Conservation (phyloP, 2,797 vertebrate genomes). For the Takifugu ocellatus region DNA sequence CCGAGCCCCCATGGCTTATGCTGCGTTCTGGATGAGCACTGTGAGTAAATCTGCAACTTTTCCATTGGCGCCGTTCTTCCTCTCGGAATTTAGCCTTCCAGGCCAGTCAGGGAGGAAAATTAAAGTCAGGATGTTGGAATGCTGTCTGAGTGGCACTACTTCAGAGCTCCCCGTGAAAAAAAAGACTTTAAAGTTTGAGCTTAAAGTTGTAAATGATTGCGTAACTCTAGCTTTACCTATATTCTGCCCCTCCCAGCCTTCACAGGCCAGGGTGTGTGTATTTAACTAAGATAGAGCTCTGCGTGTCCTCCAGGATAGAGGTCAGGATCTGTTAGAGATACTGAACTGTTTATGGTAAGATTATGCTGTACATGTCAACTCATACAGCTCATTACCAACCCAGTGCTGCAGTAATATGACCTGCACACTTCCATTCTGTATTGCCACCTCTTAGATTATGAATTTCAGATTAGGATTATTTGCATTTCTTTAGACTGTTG, state of each 20-base stretch:
- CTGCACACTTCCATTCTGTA: neutral
- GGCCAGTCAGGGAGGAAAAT: no score
- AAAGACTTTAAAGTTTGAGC: no score
- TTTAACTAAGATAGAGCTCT: slow-evolving; percentile 4
- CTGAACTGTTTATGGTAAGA: no score
- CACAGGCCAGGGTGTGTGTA: slow-evolving; percentile 34
- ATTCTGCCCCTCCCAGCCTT: slow-evolving; percentile 15
- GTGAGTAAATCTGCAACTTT: slow-evolving; percentile 63
- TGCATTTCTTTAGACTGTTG: neutral
- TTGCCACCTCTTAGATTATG: neutral
- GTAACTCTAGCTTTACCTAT: slow-evolving; percentile 4
- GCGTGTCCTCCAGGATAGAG: no score
- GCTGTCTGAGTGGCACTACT: no score
- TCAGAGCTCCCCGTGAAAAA: no score
- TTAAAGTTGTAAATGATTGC: neutral
- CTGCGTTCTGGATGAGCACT: slow-evolving; percentile 57
- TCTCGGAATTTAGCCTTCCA: no score
- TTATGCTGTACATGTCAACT: no score
- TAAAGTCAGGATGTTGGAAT: no score
- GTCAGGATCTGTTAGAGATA: no score
- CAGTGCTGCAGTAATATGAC: no score
- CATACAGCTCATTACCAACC: no score
- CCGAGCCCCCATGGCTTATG: slow-evolving; percentile 68
- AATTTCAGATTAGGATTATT: neutral
- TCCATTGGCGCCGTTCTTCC: neutral